Base-by-base conservation (phyloP, 2,797 vertebrate species). In the Acridotheres tristis region DNA sequence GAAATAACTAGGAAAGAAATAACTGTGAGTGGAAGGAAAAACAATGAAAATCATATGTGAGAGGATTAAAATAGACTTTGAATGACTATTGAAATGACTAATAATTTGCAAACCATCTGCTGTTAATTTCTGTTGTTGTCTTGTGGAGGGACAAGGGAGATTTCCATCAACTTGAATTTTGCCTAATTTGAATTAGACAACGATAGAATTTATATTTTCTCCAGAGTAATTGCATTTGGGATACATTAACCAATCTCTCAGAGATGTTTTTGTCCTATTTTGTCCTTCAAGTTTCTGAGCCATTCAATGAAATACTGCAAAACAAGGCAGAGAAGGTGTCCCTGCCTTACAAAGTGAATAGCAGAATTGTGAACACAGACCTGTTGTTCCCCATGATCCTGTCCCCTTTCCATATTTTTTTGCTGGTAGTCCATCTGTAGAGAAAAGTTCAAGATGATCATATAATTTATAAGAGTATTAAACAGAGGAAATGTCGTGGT, bases 61-160 rank as follows among this genome's bases (percentile, higher is more conserved):
- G 77, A 51, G 48, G 18, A 80, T 83, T 67, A 50, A 86, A 92
- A 85, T n/a, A 90, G 71, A 62, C 38, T 71, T 93, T 80, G 85
- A 68, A 75, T 90, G 47, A 83, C 50, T 92, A 11, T 66, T 26
- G 19, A 87, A 90, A 68, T 91, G 30, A 34, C 58, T 93, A 75
- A 80, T 68, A 89, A 21, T 71, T 94, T 72, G 26, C 57, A 55
- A 67, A 90, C 40, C 81, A 89, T 90, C 86, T 96, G 92, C 75
- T 89, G 38, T 51, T 90, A 76, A 57, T 85, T 85, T 86, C 69
- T 73, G 7, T 36, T 67, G 29, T 32, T 67, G 30, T n/a, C 87
- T 36, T 87, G 32, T 57, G n/a, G 22, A n/a, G 10, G 38, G 18
- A 86, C 40, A 25, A 90, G n/a, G 45, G 50, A 83, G 4, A 30